phyloP scores from a whole-genome alignment of 2,113 vertebrate genomes.

The Solea solea region DNA sequence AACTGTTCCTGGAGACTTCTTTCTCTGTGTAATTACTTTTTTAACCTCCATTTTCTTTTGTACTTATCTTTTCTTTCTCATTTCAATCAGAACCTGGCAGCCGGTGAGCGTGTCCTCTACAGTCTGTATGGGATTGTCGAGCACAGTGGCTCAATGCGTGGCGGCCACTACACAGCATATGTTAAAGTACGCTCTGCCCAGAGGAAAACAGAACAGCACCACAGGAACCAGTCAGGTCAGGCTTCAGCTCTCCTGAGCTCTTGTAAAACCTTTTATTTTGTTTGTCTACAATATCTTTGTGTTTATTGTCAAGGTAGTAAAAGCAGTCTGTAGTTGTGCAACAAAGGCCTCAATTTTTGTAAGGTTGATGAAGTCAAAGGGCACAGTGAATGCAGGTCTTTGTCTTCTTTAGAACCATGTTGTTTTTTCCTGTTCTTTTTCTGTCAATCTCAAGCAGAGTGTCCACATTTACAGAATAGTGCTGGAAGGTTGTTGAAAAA shows the following conservation, averaged over 20 bases:
- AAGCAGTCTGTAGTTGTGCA: slow-evolving; percentile 2
- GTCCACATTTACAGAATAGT: slow-evolving; percentile 8
- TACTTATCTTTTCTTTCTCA: background rate
- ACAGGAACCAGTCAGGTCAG: slow-evolving; percentile 86
- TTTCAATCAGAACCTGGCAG: slow-evolving; percentile 82
- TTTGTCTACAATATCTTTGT: background rate
- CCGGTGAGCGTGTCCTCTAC: slow-evolving; percentile 89
- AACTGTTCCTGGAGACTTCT: background rate
- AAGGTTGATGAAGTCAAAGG: slow-evolving; percentile 16
- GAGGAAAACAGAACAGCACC: slow-evolving; percentile 83
- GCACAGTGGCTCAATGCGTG: slow-evolving; percentile 95
- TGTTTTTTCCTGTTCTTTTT: slow-evolving; percentile 8
- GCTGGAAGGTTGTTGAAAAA: slow-evolving; percentile 14
- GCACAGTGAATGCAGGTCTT: slow-evolving; percentile 11
- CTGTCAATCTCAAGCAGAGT: slow-evolving; percentile 20
- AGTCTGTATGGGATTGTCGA: slow-evolving; percentile 96
- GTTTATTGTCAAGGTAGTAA: slow-evolving; percentile 2
- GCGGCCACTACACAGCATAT: slow-evolving; percentile 93
- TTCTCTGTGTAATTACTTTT: background rate
- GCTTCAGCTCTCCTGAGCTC: background rate
- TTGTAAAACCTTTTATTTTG: slow-evolving; percentile 1
- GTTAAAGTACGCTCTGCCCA: slow-evolving; percentile 91
- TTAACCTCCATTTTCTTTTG: background rate
- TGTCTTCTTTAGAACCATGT: slow-evolving; percentile 27
- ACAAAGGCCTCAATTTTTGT: slow-evolving; percentile 7